These are phyloP conservation scores for Cyprinodon tularosa DNA, from an alignment of 2,113 vertebrate genomes.

Conservation along the genomic window DNA sequence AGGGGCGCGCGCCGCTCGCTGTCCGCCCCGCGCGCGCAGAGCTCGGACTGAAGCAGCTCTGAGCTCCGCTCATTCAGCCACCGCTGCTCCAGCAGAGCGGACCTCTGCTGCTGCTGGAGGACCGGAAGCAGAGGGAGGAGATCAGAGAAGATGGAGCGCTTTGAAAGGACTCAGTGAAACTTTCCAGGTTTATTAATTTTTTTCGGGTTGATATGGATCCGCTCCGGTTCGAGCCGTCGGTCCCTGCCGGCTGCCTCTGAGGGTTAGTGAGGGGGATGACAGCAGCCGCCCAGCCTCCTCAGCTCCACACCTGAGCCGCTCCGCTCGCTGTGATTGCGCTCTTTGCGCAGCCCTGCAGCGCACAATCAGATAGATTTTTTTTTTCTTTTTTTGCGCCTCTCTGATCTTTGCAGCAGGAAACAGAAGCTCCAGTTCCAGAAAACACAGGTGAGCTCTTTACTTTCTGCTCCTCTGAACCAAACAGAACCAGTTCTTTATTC, in stretches of 20 bases:
- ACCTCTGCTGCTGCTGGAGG: background rate
- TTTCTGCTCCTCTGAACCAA: background rate
- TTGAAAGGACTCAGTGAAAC: slow-evolving; percentile 46
- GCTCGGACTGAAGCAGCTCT: slow-evolving; percentile 21
- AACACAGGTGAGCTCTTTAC: slow-evolving; percentile 46
- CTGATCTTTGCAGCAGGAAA: slow-evolving; percentile 25
- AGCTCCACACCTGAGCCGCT: slow-evolving; percentile 1
- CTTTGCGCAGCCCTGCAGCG: background rate
- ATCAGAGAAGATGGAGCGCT: slow-evolving; percentile 39
- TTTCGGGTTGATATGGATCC: slow-evolving; percentile 26
- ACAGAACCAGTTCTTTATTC: background rate
- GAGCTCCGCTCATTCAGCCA: slow-evolving; percentile 31
- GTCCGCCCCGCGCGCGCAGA: slow-evolving; percentile 19
- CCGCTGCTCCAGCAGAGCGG: slow-evolving; percentile 9
- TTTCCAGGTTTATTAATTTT: slow-evolving; percentile 2
- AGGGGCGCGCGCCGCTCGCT: slow-evolving; percentile 38
- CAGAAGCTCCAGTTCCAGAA: background rate
- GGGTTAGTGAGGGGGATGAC: slow-evolving; percentile 50
- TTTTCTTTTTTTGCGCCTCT: too few relatives aligned
- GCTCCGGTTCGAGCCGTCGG: background rate
- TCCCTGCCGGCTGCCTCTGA: slow-evolving; percentile 6
- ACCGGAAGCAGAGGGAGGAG: background rate
- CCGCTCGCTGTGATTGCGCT: slow-evolving; percentile 24
- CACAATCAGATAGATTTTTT: too few relatives aligned
- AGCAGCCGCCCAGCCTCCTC: slow-evolving; percentile 21